Conservation (phyloP, 2,113 vertebrate genomes). For the Xerus inauris region DNA sequence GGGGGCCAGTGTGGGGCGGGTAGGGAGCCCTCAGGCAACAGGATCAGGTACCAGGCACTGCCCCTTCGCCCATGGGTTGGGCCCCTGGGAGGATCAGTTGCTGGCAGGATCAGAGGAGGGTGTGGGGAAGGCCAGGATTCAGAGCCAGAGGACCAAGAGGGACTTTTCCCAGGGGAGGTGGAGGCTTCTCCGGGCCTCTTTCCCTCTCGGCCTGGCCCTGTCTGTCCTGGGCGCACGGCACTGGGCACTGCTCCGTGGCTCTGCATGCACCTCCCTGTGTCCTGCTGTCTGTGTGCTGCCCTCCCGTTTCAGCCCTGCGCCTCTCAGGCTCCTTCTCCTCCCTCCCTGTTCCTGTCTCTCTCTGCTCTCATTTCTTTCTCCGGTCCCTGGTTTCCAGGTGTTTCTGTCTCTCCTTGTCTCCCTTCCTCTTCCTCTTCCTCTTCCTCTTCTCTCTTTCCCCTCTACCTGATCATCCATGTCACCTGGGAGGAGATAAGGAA, state of each 20-base stretch:
- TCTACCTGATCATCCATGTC: not conserved
- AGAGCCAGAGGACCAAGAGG: not conserved
- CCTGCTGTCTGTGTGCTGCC: not conserved
- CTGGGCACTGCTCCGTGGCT: not conserved
- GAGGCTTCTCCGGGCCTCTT: not conserved
- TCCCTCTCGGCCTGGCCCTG: not conserved
- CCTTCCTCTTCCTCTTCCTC: no score
- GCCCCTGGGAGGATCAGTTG: slow-evolving; percentile 55
- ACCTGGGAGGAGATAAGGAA: not conserved
- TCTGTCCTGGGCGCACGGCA: not conserved
- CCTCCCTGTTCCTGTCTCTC: not conserved
- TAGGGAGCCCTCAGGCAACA: not conserved
- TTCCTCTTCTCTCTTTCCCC: not conserved
- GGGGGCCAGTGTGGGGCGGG: not conserved
- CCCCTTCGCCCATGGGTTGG: not conserved
- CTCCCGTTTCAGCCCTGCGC: not conserved
- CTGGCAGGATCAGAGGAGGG: not conserved
- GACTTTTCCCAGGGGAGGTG: not conserved
- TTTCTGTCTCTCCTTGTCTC: not conserved
- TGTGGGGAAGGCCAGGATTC: not conserved
- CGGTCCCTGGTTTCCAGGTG: rapidly evolving
- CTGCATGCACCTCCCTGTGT: no score
- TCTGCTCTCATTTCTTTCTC: not conserved
- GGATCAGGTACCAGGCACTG: slow-evolving; percentile 27
- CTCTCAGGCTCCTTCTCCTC: not conserved